Evolutionary conservation across 53 echinoderm and acorn worm species (phyloP).

Genomic region (Echinarachnius parma): DNA sequence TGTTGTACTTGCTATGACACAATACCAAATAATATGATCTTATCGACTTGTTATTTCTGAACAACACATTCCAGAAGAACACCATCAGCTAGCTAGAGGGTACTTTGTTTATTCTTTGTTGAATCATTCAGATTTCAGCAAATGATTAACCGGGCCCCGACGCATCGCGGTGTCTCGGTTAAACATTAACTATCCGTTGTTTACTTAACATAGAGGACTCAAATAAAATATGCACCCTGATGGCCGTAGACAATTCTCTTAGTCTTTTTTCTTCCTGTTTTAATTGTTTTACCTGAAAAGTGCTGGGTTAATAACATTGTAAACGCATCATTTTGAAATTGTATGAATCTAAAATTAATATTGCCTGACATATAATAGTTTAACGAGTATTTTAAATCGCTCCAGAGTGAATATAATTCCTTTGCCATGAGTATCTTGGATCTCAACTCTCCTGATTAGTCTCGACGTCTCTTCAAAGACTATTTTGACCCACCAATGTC

Average conservation of each 20-base stretch:
- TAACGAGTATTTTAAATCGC: background rate
- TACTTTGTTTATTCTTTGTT: no score
- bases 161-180: background rate
- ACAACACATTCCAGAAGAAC: no score
- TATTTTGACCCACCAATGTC: constrained; percentile 27
- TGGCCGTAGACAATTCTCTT: no score
- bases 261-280: background rate
- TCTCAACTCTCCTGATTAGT: background rate
- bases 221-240: constrained; percentile 15
- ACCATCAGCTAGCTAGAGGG: no score
- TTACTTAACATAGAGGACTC: background rate
- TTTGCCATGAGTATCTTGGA: background rate
- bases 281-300: no score
- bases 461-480: background rate
- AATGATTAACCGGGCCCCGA: background rate
- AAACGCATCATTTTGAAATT: background rate
- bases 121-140: no score
- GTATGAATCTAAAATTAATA: background rate
- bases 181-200: constrained; percentile 21
- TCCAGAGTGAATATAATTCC: background rate
- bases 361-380: background rate
- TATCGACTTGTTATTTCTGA: no score
- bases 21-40: no score
- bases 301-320: no score
- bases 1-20: no score